Evolutionary conservation across 2,888 invertebrate species (phyloP), one percentile per base, ranked within the genome.

Genomic region (Morpho deidamia): DNA sequence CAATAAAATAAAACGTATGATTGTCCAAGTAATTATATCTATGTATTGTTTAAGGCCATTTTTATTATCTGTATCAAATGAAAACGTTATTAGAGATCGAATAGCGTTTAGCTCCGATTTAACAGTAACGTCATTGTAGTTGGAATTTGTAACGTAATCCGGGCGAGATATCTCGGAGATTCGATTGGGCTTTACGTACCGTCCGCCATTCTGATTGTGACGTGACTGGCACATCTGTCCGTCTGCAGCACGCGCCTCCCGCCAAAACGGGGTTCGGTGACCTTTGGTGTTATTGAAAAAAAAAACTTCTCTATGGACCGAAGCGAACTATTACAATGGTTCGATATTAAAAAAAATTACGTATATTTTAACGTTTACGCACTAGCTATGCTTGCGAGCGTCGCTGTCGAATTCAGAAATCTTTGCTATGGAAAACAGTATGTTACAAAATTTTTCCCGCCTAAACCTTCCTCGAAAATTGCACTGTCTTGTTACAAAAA

Each of bases 61-160:
- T 53, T 14, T 47, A 50, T 49, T 44, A 53, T 58, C 53, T 51
- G 11, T 59, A 64, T 63, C 56, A 71, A 72, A 76, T 74, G 76
- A 71, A 72, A 63, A 79, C 48, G 81, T 46, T 58, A 85, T 84
- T 83, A 84, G 61, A 73, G 73, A 69, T 70, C 70, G 65, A 69
- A 68, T 71, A 69, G 66, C 70, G 71, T 69, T 60, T 55, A 60
- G 62, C 58, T 60, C 60, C 60, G 59, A 59, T 64, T 76, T 76
- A 81, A 82, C 83, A 81, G 83, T 76, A 80, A 78, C 72, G 72
- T 78, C 83, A 83, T 85, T 83, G 83, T 84, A 72, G 79, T 82
- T 79, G 75, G 78, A 83, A 80, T 73, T 81, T 78, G 84, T 87
- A 81, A 81, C 74, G 80, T 85, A 86, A 86, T 87, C 85, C 85